Conservation (phyloP, 2,113 vertebrate species). For the Phocoena sinus region DNA sequence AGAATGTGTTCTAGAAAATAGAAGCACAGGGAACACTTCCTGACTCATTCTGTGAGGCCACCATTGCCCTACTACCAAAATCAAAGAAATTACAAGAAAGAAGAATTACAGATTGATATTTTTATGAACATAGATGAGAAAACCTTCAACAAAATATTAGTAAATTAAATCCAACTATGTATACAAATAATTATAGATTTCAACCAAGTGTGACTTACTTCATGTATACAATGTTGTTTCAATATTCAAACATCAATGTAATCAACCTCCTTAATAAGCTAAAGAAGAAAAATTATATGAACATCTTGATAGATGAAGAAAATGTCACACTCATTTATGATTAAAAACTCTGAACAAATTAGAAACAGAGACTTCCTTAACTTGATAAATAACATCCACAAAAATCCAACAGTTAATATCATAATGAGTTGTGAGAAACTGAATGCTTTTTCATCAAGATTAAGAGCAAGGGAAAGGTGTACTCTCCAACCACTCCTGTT, state of each 20-base stretch:
- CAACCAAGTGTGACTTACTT: background rate
- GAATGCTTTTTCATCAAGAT: background rate
- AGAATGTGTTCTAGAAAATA: background rate
- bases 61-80: background rate
- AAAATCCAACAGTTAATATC: background rate
- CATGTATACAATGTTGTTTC: background rate
- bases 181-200: background rate
- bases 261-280: background rate
- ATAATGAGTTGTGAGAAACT: background rate
- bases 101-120: background rate
- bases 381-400: background rate
- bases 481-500: background rate
- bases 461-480: background rate
- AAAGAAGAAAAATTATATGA: background rate
- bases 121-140: background rate
- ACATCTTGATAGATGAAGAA: background rate
- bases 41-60: background rate
- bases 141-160: background rate
- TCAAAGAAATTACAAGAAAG: background rate
- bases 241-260: background rate
- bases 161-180: background rate
- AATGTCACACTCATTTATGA: background rate
- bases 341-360: background rate
- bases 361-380: background rate
- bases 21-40: background rate